These are phyloP conservation scores for Andrena bucephala DNA, from an alignment of 2,888 invertebrate genomes.

Conservation along the genomic window DNA sequence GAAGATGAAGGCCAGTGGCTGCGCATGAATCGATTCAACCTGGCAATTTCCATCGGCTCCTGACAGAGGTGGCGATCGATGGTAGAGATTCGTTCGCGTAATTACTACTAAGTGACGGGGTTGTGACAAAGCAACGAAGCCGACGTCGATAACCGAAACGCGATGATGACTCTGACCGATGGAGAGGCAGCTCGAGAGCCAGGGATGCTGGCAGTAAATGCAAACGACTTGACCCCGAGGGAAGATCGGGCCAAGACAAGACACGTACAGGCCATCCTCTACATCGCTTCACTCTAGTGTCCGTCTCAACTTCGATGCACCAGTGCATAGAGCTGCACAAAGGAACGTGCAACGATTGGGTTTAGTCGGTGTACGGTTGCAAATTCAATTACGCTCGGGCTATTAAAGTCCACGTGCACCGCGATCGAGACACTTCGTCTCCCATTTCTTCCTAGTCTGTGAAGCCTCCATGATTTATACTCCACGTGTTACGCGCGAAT, in stretches of 20 bases:
- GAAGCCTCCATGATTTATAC: background rate
- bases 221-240: constrained; percentile 65
- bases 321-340: constrained; percentile 53
- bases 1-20: constrained; percentile 5
- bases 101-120: constrained; percentile 32
- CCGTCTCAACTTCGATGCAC: constrained; percentile 12
- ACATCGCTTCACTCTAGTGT: constrained; percentile 12
- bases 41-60: constrained; percentile 30
- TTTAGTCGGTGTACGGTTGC: constrained; percentile 40
- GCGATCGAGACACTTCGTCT: constrained; percentile 30
- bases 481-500: constrained; percentile 17
- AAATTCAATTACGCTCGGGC: constrained; percentile 61
- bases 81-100: constrained; percentile 35
- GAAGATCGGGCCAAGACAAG: constrained; percentile 61
- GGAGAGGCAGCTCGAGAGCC: constrained; percentile 10
- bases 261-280: constrained; percentile 49
- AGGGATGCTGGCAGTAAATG: constrained; percentile 50
- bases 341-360: constrained; percentile 44
- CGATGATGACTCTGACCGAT: constrained; percentile 42
- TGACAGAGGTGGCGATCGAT: background rate
- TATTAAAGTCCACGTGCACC: constrained; percentile 37
- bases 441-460: background rate
- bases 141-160: constrained; percentile 17
- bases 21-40: constrained; percentile 44
- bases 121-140: background rate